Evolutionary conservation across 2,113 vertebrate genomes (phyloP).

Genomic region (Natator depressus): DNA sequence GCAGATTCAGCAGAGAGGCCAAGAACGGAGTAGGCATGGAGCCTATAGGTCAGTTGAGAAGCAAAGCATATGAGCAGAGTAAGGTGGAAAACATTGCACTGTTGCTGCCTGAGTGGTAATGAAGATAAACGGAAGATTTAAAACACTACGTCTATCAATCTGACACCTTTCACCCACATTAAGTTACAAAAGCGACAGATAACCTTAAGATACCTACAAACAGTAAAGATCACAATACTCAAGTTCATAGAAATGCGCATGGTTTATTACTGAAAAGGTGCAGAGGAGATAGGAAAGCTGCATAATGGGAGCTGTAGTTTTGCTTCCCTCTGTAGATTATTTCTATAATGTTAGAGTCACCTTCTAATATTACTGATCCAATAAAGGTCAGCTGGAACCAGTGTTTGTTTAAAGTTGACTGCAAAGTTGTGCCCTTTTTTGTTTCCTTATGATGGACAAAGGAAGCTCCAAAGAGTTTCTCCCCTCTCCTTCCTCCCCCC

Average conservation of each 20-base stretch:
- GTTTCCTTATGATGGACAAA: background rate
- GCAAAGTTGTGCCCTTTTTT: background rate
- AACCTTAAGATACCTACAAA: background rate
- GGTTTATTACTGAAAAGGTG: background rate
- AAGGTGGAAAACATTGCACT: background rate
- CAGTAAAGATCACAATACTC: background rate
- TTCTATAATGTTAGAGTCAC: background rate
- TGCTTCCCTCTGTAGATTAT: background rate
- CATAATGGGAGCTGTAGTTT: background rate
- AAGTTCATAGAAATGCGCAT: fast-evolving
- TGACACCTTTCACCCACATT: background rate
- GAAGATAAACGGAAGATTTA: fast-evolving
- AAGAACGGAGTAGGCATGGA: background rate
- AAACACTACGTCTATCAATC: background rate
- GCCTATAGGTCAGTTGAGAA: background rate
- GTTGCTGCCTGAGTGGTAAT: background rate
- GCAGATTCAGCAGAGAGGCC: background rate
- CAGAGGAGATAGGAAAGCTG: background rate
- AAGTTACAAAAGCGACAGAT: background rate
- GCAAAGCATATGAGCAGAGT: background rate
- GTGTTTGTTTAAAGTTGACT: background rate
- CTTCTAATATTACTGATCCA: background rate
- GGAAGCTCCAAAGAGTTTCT: background rate
- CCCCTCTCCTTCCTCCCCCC: background rate
- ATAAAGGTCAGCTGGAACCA: background rate